Conservation (phyloP, 2,797 vertebrate genomes). For the Tapera naevia region DNA sequence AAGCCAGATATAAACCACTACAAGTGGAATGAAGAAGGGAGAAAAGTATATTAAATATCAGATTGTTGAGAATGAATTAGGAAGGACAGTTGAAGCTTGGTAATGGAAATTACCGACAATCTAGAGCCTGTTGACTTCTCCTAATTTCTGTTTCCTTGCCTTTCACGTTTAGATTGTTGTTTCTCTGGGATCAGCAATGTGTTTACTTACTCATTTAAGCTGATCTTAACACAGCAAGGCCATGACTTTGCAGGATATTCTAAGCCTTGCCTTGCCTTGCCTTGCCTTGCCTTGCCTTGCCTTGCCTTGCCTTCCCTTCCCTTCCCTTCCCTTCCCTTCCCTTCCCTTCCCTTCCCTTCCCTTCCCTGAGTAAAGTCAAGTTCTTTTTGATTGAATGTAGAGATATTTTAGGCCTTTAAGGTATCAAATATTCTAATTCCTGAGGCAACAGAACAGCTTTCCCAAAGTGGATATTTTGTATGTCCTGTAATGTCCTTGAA, state of each 20-base stretch:
- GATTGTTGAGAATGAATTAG: background rate
- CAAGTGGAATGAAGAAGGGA: background rate
- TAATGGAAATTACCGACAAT: background rate
- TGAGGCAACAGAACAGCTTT: background rate
- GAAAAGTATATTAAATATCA: constrained; percentile 9
- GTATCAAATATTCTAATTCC: background rate
- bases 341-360: too few relatives aligned
- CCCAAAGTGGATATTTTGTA: background rate
- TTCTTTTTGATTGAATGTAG: background rate
- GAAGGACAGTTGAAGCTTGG: background rate
- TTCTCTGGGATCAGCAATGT: background rate
- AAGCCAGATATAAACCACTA: constrained; percentile 16
- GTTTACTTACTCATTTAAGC: background rate
- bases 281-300: too few relatives aligned
- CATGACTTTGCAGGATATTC: background rate
- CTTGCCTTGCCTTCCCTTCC: too few relatives aligned
- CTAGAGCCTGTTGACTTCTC: background rate
- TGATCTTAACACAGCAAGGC: background rate
- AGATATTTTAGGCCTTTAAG: background rate
- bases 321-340: too few relatives aligned
- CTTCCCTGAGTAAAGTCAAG: background rate
- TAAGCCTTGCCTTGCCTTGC: too few relatives aligned
- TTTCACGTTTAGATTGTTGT: background rate
- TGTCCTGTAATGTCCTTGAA: accelerated
- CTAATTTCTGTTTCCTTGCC: background rate